Conservation (phyloP, 2,113 vertebrate genomes). For the Thinocorus orbignyianus region DNA sequence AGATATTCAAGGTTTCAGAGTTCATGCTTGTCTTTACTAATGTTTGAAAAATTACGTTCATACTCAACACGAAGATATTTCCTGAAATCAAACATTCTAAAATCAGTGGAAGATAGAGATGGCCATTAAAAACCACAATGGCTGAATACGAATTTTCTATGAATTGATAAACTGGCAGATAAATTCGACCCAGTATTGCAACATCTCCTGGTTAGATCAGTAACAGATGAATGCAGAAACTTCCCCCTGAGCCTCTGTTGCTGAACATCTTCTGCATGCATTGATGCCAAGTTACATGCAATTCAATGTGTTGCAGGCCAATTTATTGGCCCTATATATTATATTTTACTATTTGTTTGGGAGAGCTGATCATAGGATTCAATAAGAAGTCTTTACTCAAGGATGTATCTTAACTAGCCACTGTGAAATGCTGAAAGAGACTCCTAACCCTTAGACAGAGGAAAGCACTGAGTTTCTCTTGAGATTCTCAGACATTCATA, state of each 20-base stretch:
- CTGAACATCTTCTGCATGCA: not conserved
- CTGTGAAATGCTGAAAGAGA: not conserved
- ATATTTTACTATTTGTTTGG: not conserved
- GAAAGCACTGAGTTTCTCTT: not conserved
- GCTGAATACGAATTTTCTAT: not conserved
- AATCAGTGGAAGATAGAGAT: not conserved
- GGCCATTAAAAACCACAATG: not conserved
- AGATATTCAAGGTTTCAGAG: not conserved
- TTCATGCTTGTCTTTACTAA: not conserved
- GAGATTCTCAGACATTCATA: not conserved
- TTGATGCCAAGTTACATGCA: not conserved
- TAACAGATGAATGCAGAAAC: not conserved
- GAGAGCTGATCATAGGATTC: not conserved
- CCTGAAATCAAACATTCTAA: not conserved
- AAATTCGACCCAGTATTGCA: not conserved
- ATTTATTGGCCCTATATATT: not conserved
- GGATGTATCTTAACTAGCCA: not conserved
- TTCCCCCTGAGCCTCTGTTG: not conserved
- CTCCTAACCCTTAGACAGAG: not conserved
- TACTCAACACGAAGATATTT: not conserved
- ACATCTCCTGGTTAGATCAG: not conserved
- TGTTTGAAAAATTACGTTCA: not conserved
- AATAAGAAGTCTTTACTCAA: not conserved
- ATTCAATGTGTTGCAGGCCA: not conserved
- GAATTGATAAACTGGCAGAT: not conserved